Conservation (phyloP, 1,140 invertebrate species). For the Ips nitidus region DNA sequence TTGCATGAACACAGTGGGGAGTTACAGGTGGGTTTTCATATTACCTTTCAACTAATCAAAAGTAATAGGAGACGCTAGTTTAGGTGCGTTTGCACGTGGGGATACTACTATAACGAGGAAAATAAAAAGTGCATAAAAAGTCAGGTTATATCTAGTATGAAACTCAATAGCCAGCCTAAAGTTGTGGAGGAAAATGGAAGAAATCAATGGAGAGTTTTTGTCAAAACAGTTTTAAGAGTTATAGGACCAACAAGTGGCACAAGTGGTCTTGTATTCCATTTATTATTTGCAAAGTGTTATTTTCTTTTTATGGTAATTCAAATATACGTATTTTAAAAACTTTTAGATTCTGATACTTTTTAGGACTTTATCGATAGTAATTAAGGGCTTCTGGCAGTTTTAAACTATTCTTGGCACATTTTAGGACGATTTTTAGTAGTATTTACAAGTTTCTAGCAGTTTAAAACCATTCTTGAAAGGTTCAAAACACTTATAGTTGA, state of each 20-base stretch:
- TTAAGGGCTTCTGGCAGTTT: no score
- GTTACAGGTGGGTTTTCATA: slow-evolving; percentile 26
- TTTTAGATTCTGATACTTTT: no score
- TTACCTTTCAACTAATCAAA: background rate
- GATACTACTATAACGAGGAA: slow-evolving; percentile 14
- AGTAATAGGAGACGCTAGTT: slow-evolving; percentile 3
- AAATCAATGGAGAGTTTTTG: slow-evolving; percentile 15
- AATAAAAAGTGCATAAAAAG: slow-evolving; percentile 13
- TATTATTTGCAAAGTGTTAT: no score
- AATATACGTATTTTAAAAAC: no score
- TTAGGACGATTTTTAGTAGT: no score
- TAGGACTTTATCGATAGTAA: no score
- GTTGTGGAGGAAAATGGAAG: slow-evolving; percentile 2
- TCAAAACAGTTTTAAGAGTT: slow-evolving; percentile 6
- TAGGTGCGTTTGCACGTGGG: slow-evolving; percentile 34
- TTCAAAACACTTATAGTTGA: no score
- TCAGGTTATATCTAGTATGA: slow-evolving; percentile 14
- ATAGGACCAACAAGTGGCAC: background rate
- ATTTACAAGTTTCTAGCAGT: no score
- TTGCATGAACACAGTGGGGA: slow-evolving; percentile 62
- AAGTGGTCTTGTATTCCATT: no score
- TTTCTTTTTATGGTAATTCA: no score
- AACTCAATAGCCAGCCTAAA: slow-evolving; percentile 9
- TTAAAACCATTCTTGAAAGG: no score
- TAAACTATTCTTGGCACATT: no score